Evolutionary conservation across 1,140 invertebrate genomes (phyloP).

Genomic region (Hormaphis cornu): DNA sequence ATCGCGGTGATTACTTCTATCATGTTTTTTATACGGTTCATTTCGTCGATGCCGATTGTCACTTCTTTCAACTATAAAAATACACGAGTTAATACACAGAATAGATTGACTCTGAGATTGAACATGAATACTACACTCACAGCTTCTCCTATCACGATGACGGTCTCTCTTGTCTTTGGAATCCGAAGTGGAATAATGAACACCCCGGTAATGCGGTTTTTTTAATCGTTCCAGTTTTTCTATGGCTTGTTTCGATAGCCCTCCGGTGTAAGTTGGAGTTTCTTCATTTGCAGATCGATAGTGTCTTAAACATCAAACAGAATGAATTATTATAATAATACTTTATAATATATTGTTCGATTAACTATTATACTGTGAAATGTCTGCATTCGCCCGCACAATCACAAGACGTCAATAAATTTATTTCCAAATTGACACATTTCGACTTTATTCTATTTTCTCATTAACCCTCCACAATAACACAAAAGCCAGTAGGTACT

Average conservation of each 20-base stretch:
- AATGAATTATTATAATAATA: no score
- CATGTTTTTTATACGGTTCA: constrained; percentile 36
- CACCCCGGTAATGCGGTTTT: constrained; percentile 48
- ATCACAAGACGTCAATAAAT: no score
- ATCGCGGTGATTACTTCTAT: constrained; percentile 44
- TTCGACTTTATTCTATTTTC: no score
- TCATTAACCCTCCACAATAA: no score
- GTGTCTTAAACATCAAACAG: constrained; percentile 51
- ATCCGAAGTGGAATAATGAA: constrained; percentile 42
- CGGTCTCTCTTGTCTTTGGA: background rate
- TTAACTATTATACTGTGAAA: no score
- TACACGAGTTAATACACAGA: background rate
- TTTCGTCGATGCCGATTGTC: constrained; percentile 37
- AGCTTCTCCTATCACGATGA: constrained; percentile 29
- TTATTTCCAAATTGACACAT: no score
- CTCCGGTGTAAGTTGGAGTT: constrained; percentile 87
- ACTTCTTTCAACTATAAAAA: constrained; percentile 4
- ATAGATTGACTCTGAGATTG: no score
- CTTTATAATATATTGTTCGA: no score
- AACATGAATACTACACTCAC: constrained; percentile 29
- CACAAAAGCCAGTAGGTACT: no score
- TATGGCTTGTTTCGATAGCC: constrained; percentile 69
- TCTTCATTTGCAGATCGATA: constrained; percentile 71
- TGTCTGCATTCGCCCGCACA: no score
- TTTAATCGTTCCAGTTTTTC: constrained; percentile 58